A percentile compares a stretch with the other conserved stretches of the same genome.
These are phyloP conservation scores for Chaitophorus viminalis DNA, from an alignment of 2,888 invertebrate species.

Conservation along the genomic window DNA sequence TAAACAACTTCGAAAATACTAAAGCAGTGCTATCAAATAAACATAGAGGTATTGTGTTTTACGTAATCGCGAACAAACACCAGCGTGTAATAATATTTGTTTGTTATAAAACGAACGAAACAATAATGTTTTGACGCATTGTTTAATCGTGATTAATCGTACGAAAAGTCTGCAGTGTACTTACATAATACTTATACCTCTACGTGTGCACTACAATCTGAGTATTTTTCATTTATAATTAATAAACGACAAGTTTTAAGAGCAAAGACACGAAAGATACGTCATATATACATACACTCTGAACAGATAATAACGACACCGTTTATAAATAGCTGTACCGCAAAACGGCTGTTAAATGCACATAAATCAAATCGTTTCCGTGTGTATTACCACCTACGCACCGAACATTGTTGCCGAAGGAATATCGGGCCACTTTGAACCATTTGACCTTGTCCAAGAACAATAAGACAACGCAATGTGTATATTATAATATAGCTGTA, in stretches of 20 bases:
- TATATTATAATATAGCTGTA: not conserved
- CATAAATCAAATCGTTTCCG: slow-evolving; percentile 10
- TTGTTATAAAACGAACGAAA: slow-evolving; percentile 7
- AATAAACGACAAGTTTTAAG: not conserved
- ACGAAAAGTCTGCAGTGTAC: not conserved
- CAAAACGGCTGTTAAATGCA: not conserved
- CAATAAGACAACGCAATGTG: slow-evolving; percentile 22
- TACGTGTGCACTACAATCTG: not conserved
- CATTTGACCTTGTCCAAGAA: slow-evolving; percentile 56
- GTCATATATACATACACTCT: too few relatives aligned
- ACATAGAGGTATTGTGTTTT: slow-evolving; percentile 10
- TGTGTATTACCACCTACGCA: slow-evolving; percentile 15
- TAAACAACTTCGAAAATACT: slow-evolving; percentile 23
- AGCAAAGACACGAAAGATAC: not conserved
- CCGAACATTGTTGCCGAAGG: not conserved
- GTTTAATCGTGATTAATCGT: slow-evolving; percentile 22
- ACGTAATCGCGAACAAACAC: not conserved
- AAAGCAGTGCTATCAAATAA: not conserved
- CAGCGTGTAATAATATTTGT: slow-evolving; percentile 42
- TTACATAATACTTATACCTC: too few relatives aligned
- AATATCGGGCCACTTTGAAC: slow-evolving; percentile 35
- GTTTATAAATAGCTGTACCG: not conserved
- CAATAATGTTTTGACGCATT: slow-evolving; percentile 44
- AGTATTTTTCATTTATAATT: not conserved
- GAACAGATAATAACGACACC: not conserved